Conservation (phyloP, 2,113 vertebrate genomes). For the Genyomyrus donnyi region DNA sequence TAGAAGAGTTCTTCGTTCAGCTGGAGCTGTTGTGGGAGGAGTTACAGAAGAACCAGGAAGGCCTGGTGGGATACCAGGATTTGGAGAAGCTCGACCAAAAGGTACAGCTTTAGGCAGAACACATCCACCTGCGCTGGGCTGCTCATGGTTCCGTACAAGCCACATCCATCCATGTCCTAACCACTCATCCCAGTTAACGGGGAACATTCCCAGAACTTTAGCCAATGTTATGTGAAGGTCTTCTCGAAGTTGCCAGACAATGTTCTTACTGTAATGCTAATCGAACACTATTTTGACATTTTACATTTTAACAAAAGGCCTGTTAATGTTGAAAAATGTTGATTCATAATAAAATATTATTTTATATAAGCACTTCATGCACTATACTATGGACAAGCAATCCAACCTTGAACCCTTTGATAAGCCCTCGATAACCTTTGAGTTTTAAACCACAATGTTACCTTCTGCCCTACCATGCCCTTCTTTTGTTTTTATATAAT, state of each 20-base stretch:
- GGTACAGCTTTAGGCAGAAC: neutral
- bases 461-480: neutral
- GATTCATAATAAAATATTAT: no score
- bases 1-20: constrained; percentile 51
- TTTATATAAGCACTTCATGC: neutral
- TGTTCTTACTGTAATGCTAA: neutral
- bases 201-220: neutral
- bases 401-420: neutral
- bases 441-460: neutral
- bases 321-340: no score
- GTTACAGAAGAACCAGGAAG: constrained; percentile 52
- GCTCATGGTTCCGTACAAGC: neutral
- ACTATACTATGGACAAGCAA: neutral
- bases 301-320: no score
- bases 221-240: neutral
- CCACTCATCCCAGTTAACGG: neutral
- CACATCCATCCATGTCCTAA: neutral
- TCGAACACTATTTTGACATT: neutral
- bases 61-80: constrained; percentile 25
- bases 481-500: neutral
- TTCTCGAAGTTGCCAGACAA: neutral
- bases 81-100: constrained; percentile 39
- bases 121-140: neutral
- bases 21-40: constrained; percentile 56
- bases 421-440: neutral